phyloP scores from a whole-genome alignment of 1,140 invertebrate genomes.

The Bombus confusus region DNA sequence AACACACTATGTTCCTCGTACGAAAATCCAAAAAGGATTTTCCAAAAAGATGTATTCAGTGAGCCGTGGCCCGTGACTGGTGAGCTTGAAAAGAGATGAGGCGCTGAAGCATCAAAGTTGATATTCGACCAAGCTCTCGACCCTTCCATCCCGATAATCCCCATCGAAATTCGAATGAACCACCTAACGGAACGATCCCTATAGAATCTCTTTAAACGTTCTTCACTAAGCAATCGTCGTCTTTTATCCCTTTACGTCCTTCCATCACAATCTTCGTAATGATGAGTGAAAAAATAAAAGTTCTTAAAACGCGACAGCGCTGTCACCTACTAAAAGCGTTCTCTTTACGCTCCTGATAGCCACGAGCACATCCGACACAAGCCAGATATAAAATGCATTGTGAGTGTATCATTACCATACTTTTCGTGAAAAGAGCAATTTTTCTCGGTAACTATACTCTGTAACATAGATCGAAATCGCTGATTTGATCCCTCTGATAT shows the following conservation, averaged over 20 bases:
- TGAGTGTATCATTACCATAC: neutral
- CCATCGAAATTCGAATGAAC: constrained; percentile 29
- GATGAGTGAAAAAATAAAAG: constrained; percentile 49
- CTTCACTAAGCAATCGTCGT: neutral
- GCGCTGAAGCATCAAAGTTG: neutral
- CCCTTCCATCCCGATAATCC: constrained; percentile 17
- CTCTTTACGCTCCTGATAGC: neutral
- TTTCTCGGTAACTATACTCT: neutral
- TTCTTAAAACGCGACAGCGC: neutral
- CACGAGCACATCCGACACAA: too few species aligned
- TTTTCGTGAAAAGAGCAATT: neutral
- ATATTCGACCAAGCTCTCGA: neutral
- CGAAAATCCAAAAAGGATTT: constrained; percentile 1
- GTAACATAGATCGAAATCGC: neutral
- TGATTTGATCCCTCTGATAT: neutral
- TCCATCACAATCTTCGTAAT: constrained; percentile 35
- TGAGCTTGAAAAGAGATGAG: constrained; percentile 16
- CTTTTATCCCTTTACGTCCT: neutral
- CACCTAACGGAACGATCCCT: constrained; percentile 17
- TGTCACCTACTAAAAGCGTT: neutral
- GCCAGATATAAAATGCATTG: too few species aligned
- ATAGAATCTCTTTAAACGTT: neutral
- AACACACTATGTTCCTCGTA: too few species aligned
- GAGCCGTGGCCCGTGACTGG: neutral
- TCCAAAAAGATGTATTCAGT: neutral